Base-by-base conservation (phyloP, 2,113 vertebrate genomes). In the Antennarius striatus region DNA sequence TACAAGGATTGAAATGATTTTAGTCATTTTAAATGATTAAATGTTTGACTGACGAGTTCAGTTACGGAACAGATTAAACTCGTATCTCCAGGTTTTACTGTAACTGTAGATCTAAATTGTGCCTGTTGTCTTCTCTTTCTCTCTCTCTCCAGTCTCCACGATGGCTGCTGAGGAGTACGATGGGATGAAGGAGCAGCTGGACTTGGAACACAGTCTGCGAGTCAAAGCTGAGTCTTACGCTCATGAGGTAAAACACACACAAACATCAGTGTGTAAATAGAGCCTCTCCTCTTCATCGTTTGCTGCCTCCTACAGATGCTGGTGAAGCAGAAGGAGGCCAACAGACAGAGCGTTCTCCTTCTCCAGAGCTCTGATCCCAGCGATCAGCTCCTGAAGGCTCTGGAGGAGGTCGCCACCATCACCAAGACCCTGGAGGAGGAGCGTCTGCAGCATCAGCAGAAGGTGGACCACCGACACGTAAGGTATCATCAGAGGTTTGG, bases 271-370 rank as follows among this genome's bases (percentile, higher is more conserved):
- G 39, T 7, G 1, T 10, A 49, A 4, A 45, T 13, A 22, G 22
- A 22, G 22, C 22, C 22, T 22, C 22, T 22, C 2, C 13, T 45
- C 50, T 3, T 14, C 22, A 3, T 3, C 13, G 29, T 22, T 15
- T 2, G 32, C 45, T 3, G 1, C 32, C 4, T 49, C 55, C 52
- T 73, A 50, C 76, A 94, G 93, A 94, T 94, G 92, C 62, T 94
- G 86, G 91, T 94, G 76, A 93, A 93, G 75, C 93, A 94, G 87
- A 93, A 94, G 86, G 92, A 93, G 86, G 92, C 91, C 12, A 94
- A 93, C 76, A 86, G 93, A 15, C 92, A 93, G 89, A 94, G 92
- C 28, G 90, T 91, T 85, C 85, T 94, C 53, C 91, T 94, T 39
- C 79, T 93, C 73, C 92, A 94, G 90, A 93, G 80, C 17, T 55